Evolutionary conservation across 2,797 vertebrate genomes (phyloP), one percentile per base, ranked within the genome.

Genomic region (Anguilla megastoma): DNA sequence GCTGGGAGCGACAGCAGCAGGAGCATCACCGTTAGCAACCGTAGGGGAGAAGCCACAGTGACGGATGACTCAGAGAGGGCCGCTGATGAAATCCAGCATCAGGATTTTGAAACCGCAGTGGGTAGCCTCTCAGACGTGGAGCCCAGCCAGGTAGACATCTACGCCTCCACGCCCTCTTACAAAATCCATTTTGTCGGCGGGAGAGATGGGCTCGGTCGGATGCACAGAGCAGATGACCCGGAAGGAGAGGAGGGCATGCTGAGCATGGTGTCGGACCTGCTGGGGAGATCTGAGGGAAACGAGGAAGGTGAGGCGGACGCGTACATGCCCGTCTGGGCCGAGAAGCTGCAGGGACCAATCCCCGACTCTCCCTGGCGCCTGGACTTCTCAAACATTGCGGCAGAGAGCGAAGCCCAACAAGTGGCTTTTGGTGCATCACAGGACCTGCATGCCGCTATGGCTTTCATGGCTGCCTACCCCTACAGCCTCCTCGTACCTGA

Each of bases 81-180:
- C 45, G 21, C 79, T n/a, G 79, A 82, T 24, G 79, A 50, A 82
- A 82, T 82, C 45, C 41, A 14, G 27, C 33, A 45, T n/a, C 21
- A 21, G 41, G 10, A 45, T 48, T 24, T 50, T 7, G 79, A 82
- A 48, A n/a, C 21, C 8, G 45, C 7, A n/a, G 45, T 2, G 21
- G 50, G 56, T 36, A 14, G 12, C 54, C 16, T 36, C 41, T 48
- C 69, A 24, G 87, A 88, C 2, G 88, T 95, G 56, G 95, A 96
- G 87, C 93, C 94, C 0, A 91, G 88, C 87, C 96, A 96, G 92
- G 91, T 96, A 0, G 95, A 96, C 3, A 56, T 90, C 8, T 90
- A 94, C 0, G 95, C 96, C 86, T 95, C 95, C 0, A 95, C 92
- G 0, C 96, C 95, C 0, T 97, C 96, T 0, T 96, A 96, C 0